A percentile compares a stretch with the other conserved stretches of the same genome.
Conservation (phyloP, 2,797 vertebrate genomes). For the Chanos chanos region DNA sequence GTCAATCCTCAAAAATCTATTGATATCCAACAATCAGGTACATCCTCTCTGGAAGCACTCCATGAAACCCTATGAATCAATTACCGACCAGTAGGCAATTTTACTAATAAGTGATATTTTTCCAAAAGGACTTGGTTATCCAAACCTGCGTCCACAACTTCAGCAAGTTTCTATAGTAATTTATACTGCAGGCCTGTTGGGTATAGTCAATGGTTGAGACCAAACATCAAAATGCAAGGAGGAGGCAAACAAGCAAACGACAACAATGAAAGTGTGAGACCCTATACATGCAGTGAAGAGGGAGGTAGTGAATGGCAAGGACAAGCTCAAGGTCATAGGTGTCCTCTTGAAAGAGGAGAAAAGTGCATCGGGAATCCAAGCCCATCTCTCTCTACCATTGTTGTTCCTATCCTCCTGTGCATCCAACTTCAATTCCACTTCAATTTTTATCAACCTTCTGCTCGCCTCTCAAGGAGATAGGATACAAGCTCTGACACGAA, state of each 20-base stretch:
- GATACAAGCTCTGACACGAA: slow-evolving; percentile 92
- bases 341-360: slow-evolving; percentile 59
- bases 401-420: slow-evolving; percentile 82
- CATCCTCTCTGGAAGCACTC: no score
- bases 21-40: no score
- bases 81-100: no score
- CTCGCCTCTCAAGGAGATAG: slow-evolving; percentile 89
- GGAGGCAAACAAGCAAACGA: slow-evolving; percentile 13
- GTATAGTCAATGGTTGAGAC: not conserved
- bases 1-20: no score
- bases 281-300: slow-evolving; percentile 6
- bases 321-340: slow-evolving; percentile 82
- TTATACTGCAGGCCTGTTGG: no score
- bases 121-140: no score
- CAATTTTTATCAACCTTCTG: slow-evolving; percentile 95
- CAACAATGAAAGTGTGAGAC: slow-evolving; percentile 12
- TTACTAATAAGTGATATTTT: no score
- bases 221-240: not conserved
- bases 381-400: slow-evolving; percentile 74
- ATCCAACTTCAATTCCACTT: slow-evolving; percentile 98
- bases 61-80: no score
- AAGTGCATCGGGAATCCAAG: slow-evolving; percentile 72
- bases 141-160: no score
- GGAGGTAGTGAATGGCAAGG: slow-evolving; percentile 72
- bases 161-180: no score